Percentiles rank a stretch among this genome's conserved stretches.
These are phyloP conservation scores for Centropus unirufus DNA, from an alignment of 2,113 vertebrate genomes.

Conservation along the genomic window DNA sequence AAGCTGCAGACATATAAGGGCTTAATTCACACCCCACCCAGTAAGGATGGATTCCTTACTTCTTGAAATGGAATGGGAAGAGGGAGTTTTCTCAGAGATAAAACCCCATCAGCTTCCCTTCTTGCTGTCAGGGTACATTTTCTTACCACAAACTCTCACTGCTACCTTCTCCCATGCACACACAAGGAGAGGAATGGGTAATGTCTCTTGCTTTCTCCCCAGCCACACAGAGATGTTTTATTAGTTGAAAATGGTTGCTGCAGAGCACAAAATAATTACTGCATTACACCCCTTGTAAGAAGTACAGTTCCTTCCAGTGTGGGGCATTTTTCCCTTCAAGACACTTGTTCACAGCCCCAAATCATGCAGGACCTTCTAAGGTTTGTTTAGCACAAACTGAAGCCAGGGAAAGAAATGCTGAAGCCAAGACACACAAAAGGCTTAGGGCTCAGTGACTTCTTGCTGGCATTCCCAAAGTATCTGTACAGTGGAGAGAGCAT, in stretches of 20 bases:
- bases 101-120: constrained; percentile 3
- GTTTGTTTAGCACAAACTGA: not conserved
- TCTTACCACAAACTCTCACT: not conserved
- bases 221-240: not conserved
- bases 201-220: not conserved
- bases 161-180: not conserved
- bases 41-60: not conserved
- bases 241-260: not conserved
- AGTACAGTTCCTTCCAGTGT: not conserved
- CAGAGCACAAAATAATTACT: not conserved
- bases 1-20: constrained; percentile 7
- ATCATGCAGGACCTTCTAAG: not conserved
- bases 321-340: not conserved
- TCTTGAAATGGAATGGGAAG: not conserved
- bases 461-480: not conserved
- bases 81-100: constrained; percentile 24
- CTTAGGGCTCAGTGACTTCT: not conserved
- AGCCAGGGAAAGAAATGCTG: not conserved
- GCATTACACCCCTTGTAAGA: not conserved
- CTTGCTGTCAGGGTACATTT: not conserved
- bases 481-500: not conserved
- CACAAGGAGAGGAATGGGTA: not conserved
- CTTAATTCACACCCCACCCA: constrained; percentile 58
- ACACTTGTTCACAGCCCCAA: not conserved
- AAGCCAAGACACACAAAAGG: not conserved